Evolutionary conservation across 2,888 invertebrate genomes (phyloP).

Genomic region (Eupithecia vulgata): DNA sequence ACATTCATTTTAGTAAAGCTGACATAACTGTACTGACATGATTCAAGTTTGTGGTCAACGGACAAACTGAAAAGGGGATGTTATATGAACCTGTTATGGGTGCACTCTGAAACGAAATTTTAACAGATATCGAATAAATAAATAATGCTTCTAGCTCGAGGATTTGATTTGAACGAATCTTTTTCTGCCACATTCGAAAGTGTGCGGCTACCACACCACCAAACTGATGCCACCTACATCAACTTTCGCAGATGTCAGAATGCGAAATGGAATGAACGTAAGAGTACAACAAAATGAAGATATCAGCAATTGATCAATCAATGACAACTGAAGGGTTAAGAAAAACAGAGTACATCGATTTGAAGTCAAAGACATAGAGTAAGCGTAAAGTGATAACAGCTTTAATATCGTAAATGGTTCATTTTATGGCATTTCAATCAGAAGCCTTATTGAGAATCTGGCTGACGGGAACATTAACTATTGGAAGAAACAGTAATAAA

Average conservation of each 20-base stretch:
- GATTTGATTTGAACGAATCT: no score
- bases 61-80: background rate
- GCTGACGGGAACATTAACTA: background rate
- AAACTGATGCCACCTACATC: no score
- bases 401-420: background rate
- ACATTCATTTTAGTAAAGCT: constrained; percentile 2
- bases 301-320: background rate
- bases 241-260: background rate
- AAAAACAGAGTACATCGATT: background rate
- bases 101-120: background rate
- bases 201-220: no score
- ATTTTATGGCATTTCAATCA: background rate
- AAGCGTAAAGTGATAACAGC: background rate
- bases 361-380: background rate
- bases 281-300: background rate
- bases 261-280: background rate
- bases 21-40: constrained; percentile 16
- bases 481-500: background rate
- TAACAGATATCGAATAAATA: background rate
- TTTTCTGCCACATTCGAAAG: no score
- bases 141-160: background rate
- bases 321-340: background rate
- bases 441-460: background rate
- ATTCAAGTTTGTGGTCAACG: background rate
- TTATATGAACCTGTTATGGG: background rate